These are phyloP conservation scores for Zootoca vivipara DNA, from an alignment of 2,113 vertebrate genomes.

Conservation along the genomic window DNA sequence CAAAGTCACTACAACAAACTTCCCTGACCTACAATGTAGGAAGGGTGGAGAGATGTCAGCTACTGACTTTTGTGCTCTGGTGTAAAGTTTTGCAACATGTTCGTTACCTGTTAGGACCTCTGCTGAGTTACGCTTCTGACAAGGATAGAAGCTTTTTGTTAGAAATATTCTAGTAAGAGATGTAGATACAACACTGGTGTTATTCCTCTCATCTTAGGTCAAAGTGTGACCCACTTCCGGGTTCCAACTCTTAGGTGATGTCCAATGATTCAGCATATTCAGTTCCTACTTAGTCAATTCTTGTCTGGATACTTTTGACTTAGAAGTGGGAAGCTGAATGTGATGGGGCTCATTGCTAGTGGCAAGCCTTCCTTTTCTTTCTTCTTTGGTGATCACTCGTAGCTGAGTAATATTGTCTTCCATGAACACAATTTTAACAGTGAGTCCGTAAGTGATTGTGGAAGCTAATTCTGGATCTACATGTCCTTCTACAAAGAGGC, in stretches of 20 bases:
- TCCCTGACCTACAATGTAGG: too few species aligned
- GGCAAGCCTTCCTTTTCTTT: background rate
- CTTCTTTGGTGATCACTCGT: too few species aligned
- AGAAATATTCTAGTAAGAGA: background rate
- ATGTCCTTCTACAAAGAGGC: too few species aligned
- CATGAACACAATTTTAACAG: too few species aligned
- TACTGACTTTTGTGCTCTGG: background rate
- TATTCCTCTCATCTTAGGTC: background rate
- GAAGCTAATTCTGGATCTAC: too few species aligned
- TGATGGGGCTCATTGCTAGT: background rate
- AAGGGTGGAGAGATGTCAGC: background rate
- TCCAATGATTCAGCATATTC: background rate
- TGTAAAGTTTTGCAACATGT: background rate
- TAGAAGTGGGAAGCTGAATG: background rate
- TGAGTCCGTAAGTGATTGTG: too few species aligned
- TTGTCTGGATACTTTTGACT: background rate
- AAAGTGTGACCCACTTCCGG: background rate
- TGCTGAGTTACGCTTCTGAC: background rate
- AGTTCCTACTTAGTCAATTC: background rate
- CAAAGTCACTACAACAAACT: background rate
- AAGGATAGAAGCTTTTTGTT: background rate
- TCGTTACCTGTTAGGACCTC: too few species aligned
- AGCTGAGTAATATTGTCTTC: too few species aligned
- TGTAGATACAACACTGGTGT: background rate
- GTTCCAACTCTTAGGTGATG: background rate